Evolutionary conservation across 1,140 invertebrate species (phyloP).

Genomic region (Drosophila asahinai): DNA sequence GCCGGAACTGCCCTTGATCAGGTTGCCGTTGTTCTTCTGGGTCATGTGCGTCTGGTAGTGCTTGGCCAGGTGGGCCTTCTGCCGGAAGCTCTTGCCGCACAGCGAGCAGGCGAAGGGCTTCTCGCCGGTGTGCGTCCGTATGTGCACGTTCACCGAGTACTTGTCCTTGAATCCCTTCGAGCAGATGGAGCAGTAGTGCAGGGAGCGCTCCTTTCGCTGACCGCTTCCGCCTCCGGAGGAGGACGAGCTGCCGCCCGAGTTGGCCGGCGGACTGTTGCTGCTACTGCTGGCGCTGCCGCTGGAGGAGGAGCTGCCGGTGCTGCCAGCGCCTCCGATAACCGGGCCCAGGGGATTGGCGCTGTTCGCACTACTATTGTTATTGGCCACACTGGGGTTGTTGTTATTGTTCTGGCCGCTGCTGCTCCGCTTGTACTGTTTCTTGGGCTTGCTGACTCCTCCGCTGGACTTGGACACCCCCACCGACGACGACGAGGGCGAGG

Average conservation of each 20-base stretch:
- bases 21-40: conserved; percentile 87
- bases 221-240: conserved; percentile 63
- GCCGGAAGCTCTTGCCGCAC: conserved; percentile 96
- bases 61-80: conserved; percentile 98
- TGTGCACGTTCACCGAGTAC: conserved; percentile 96
- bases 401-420: conserved; percentile 70
- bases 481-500: conserved; percentile 22
- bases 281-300: conserved; percentile 77
- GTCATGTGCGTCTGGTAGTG: conserved; percentile 98
- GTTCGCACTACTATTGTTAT: conserved; percentile 83
- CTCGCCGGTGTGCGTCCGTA: conserved; percentile 94
- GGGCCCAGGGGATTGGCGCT: conserved; percentile 84
- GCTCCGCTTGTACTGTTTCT: conserved; percentile 86
- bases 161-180: conserved; percentile 97
- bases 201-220: conserved; percentile 92
- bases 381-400: conserved; percentile 72
- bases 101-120: conserved; percentile 95
- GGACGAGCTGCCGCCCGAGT: conserved; percentile 60
- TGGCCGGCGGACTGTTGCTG: conserved; percentile 69
- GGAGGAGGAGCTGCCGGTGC: conserved; percentile 55
- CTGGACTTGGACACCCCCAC: conserved; percentile 46
- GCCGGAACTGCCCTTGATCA: conserved; percentile 70
- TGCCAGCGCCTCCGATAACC: conserved; percentile 46
- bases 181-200: conserved; percentile 96
- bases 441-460: conserved; percentile 69